A percentile compares a stretch with the other conserved stretches of the same genome.
Conservation (phyloP, 2,888 invertebrate species). For the Fragum sueziense region DNA sequence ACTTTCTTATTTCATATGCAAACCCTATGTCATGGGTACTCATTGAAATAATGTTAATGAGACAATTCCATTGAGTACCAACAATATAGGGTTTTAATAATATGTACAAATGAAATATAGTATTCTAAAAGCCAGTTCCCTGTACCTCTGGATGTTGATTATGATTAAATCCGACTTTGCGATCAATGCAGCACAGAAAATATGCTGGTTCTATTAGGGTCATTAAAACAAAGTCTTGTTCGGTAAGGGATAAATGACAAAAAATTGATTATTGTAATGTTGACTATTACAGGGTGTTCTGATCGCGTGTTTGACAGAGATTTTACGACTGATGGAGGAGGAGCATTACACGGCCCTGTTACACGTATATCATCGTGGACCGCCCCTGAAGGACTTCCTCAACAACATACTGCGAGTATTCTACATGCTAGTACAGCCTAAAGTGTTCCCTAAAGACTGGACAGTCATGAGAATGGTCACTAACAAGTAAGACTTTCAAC, state of each 20-base stretch:
- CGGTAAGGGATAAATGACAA: not conserved
- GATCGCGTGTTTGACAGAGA: conserved; percentile 93
- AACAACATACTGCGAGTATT: conserved; percentile 91
- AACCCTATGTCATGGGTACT: too few species aligned
- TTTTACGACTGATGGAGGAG: conserved; percentile 93
- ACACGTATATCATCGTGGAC: conserved; percentile 86
- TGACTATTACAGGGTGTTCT: conserved; percentile 87
- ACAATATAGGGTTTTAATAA: too few species aligned
- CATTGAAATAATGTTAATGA: too few species aligned
- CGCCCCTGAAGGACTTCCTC: conserved; percentile 89
- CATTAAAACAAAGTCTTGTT: not conserved
- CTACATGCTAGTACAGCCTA: conserved; percentile 90
- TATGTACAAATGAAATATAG: too few species aligned
- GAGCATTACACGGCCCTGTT: conserved; percentile 93
- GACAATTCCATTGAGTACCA: too few species aligned
- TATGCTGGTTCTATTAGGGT: too few species aligned
- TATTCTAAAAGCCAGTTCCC: too few species aligned
- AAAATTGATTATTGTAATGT: not conserved
- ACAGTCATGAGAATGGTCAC: conserved; percentile 93
- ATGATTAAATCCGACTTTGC: too few species aligned
- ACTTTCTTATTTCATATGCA: too few species aligned
- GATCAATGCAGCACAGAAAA: too few species aligned
- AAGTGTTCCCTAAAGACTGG: conserved; percentile 95
- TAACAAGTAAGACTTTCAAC: conserved; percentile 86
- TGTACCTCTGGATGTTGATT: too few species aligned